Conservation (phyloP, 2,797 vertebrate species). For the Amblyopsis hoosieri region DNA sequence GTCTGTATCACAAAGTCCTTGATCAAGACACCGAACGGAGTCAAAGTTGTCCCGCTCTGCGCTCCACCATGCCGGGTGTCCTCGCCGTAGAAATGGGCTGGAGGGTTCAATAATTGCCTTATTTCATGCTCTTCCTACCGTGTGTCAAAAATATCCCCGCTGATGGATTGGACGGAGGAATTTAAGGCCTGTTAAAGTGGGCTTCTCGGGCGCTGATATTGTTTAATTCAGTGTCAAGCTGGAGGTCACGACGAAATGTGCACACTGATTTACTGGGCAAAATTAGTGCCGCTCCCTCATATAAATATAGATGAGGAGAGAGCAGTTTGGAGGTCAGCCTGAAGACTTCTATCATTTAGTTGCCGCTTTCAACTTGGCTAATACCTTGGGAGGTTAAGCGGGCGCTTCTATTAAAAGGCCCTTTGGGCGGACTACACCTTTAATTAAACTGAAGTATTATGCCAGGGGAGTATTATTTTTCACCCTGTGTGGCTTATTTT, state of each 20-base stretch:
- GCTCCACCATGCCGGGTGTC: slow-evolving; percentile 34
- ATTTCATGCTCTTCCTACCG: slow-evolving; percentile 83
- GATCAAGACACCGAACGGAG: slow-evolving; percentile 38
- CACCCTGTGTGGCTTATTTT: slow-evolving; percentile 45
- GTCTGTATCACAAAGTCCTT: slow-evolving; percentile 45
- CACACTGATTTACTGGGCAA: slow-evolving; percentile 74
- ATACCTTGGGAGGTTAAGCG: slow-evolving; percentile 43
- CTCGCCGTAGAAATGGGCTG: slow-evolving; percentile 74
- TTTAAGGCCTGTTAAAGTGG: slow-evolving; percentile 80
- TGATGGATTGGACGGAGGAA: slow-evolving; percentile 80
- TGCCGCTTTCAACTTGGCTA: slow-evolving; percentile 59
- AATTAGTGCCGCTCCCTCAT: slow-evolving; percentile 78
- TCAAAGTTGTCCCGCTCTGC: slow-evolving; percentile 18
- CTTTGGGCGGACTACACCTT: slow-evolving; percentile 47
- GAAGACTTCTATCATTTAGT: slow-evolving; percentile 60
- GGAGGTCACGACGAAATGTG: slow-evolving; percentile 73
- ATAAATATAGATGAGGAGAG: slow-evolving; percentile 77
- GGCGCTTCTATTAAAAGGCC: slow-evolving; percentile 41
- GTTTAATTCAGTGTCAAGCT: slow-evolving; percentile 80
- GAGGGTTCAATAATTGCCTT: slow-evolving; percentile 86
- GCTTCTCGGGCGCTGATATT: slow-evolving; percentile 76
- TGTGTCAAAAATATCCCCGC: slow-evolving; percentile 79
- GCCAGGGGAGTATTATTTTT: slow-evolving; percentile 44
- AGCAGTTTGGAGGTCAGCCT: slow-evolving; percentile 69
- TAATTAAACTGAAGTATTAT: slow-evolving; percentile 74